These are phyloP conservation scores for Crossocerus cetratus DNA, from an alignment of 2,888 invertebrate genomes.

Conservation along the genomic window DNA sequence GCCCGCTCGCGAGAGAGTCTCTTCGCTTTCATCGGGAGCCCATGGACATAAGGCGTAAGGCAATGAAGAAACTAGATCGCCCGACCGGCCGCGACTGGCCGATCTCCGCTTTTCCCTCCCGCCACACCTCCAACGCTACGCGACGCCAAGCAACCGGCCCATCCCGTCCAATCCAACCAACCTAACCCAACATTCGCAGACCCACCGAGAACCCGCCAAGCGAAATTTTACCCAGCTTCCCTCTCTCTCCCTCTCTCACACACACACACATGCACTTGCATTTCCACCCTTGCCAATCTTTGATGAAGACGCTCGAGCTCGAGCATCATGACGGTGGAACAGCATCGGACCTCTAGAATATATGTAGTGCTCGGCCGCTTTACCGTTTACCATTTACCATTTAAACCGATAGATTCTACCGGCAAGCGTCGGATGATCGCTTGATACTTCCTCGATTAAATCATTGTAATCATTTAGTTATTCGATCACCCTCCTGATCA, in stretches of 20 bases:
- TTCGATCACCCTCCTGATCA: not conserved
- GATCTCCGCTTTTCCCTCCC: constrained; percentile 44
- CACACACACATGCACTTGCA: no score
- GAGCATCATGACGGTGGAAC: not conserved
- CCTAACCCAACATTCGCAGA: no score
- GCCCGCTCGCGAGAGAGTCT: constrained; percentile 66
- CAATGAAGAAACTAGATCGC: constrained; percentile 69
- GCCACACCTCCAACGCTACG: not conserved
- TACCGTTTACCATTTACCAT: not conserved
- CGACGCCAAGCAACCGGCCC: not conserved
- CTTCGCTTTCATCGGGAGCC: constrained; percentile 72
- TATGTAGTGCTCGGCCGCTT: not conserved
- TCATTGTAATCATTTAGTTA: not conserved
- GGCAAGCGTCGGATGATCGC: not conserved
- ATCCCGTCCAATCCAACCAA: no score
- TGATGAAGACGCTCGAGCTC: not conserved
- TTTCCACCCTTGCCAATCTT: not conserved
- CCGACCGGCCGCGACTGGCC: no score
- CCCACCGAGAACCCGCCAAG: not conserved
- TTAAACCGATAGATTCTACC: not conserved
- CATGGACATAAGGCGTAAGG: constrained; percentile 21
- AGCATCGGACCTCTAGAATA: not conserved
- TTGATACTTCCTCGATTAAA: not conserved
- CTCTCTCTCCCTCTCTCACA: no score
- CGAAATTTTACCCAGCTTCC: no score